Conservation (phyloP, 2,888 invertebrate genomes). For the Cerceris rybyensis region DNA sequence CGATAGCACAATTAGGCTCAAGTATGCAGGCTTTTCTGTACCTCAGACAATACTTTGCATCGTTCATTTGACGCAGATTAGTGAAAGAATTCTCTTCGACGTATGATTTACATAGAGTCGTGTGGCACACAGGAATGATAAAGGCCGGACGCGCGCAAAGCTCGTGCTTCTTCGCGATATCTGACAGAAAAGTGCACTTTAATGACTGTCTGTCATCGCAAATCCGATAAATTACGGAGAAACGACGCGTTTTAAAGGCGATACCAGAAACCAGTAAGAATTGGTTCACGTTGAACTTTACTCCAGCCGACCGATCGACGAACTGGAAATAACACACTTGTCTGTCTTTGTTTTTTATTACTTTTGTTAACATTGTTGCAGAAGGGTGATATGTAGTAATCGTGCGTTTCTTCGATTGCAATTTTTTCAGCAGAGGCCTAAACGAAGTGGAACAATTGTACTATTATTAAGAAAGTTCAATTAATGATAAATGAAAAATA, state of each 20-base stretch:
- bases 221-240: slow-evolving; percentile 47
- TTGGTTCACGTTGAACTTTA: slow-evolving; percentile 68
- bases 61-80: too few relatives aligned
- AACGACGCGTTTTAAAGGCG: slow-evolving; percentile 33
- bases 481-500: too few relatives aligned
- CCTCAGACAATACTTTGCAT: not conserved
- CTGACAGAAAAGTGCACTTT: slow-evolving; percentile 50
- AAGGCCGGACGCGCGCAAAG: slow-evolving; percentile 62
- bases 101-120: slow-evolving; percentile 54
- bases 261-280: slow-evolving; percentile 42
- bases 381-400: not conserved
- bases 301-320: slow-evolving; percentile 35
- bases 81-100: slow-evolving; percentile 14
- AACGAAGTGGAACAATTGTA: not conserved
- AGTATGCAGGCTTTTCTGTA: too few relatives aligned
- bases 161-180: slow-evolving; percentile 58
- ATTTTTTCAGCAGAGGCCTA: too few relatives aligned
- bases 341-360: not conserved
- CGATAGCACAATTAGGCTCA: too few relatives aligned
- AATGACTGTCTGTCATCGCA: slow-evolving; percentile 39
- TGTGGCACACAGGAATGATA: slow-evolving; percentile 63
- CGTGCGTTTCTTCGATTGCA: too few relatives aligned
- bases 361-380: not conserved
- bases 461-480: too few relatives aligned
- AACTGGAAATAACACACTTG: slow-evolving; percentile 17